phyloP scores from a whole-genome alignment of 2,113 vertebrate species.

The Podocnemis expansa region DNA sequence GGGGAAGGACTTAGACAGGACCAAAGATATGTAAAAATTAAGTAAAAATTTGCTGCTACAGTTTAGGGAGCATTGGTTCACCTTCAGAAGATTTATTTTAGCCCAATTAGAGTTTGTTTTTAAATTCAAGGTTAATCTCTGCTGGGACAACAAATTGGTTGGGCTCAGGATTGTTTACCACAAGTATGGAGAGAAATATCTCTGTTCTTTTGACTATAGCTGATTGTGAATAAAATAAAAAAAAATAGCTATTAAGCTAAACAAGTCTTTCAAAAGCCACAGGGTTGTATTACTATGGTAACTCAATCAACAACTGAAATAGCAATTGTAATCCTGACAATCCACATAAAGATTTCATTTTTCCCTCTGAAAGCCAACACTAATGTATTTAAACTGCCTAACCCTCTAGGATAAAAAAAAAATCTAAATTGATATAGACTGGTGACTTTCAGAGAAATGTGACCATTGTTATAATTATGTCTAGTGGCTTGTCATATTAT shows the following conservation, averaged over 20 bases:
- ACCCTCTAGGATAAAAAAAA: background rate
- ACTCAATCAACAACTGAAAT: slow-evolving; percentile 52
- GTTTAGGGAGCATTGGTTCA: background rate
- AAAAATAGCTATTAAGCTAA: slow-evolving; percentile 38
- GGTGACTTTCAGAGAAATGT: background rate
- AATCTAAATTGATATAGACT: background rate
- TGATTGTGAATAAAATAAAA: slow-evolving; percentile 44
- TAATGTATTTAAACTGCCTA: background rate
- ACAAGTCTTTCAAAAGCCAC: slow-evolving; percentile 43
- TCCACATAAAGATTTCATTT: slow-evolving; percentile 12
- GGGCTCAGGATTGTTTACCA: background rate
- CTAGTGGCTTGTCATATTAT: background rate
- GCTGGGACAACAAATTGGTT: rapidly evolving
- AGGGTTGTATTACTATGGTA: slow-evolving; percentile 65
- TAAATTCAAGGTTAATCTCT: background rate
- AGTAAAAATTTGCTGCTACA: background rate
- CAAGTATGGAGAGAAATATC: background rate
- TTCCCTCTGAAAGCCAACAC: slow-evolving; percentile 33
- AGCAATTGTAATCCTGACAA: slow-evolving; percentile 24
- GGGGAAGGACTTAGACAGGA: background rate
- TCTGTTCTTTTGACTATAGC: slow-evolving; percentile 26
- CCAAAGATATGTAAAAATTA: rapidly evolving
- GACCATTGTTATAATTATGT: background rate
- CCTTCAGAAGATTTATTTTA: background rate
- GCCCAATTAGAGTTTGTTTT: background rate